Conservation (phyloP, 2,888 invertebrate species). For the Cosmopolites sordidus region DNA sequence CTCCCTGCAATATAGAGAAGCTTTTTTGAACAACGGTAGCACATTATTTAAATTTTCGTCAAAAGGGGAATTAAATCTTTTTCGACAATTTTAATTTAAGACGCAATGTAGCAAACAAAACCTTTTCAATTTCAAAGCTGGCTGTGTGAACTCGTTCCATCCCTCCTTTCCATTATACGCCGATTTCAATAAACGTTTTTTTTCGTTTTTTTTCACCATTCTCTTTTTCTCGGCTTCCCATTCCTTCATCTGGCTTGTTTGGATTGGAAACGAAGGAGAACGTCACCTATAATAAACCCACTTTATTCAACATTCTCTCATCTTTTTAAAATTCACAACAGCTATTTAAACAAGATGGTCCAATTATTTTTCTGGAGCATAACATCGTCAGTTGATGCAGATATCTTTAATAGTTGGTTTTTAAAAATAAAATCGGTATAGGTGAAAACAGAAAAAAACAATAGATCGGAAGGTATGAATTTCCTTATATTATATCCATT, state of each 20-base stretch:
- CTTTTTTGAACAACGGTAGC: neutral
- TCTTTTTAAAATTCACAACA: constrained; percentile 18
- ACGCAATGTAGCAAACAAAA: constrained; percentile 7
- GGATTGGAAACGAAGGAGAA: constrained; percentile 21
- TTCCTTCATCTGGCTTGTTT: constrained; percentile 14
- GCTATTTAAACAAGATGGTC: constrained; percentile 22
- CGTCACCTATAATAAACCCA: constrained; percentile 21
- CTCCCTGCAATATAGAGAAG: too few relatives aligned
- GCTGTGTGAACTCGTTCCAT: constrained; percentile 12
- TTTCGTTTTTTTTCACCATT: neutral
- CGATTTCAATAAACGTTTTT: constrained; percentile 12
- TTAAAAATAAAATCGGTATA: too few relatives aligned
- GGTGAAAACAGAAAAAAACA: too few relatives aligned
- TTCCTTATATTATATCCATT: too few relatives aligned
- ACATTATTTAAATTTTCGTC: neutral
- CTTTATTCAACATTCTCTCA: constrained; percentile 22
- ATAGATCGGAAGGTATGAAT: too few relatives aligned
- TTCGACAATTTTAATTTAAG: constrained; percentile 7
- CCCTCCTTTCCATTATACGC: constrained; percentile 11
- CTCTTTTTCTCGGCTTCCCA: too few relatives aligned
- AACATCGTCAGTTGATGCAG: too few relatives aligned
- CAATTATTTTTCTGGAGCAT: constrained; percentile 25
- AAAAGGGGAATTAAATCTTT: neutral
- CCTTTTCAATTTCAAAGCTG: constrained; percentile 10
- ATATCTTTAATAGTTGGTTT: too few relatives aligned